Evolutionary conservation across 2,113 vertebrate species (phyloP).

Genomic region (Calyptomena viridis): DNA sequence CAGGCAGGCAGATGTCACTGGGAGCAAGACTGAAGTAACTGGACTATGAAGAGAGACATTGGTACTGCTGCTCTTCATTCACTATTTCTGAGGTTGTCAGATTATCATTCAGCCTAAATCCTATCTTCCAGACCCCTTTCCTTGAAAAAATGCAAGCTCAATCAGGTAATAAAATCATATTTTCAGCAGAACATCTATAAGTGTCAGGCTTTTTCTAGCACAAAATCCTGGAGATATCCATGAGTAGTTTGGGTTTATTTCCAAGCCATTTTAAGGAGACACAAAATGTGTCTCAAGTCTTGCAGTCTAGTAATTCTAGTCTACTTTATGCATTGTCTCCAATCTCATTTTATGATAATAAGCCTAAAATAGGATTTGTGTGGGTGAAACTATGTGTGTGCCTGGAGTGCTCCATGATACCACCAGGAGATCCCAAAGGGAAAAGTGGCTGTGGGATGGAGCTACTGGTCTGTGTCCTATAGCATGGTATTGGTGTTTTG

Average conservation of each 20-base stretch:
- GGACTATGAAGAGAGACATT: background rate
- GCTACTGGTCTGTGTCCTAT: background rate
- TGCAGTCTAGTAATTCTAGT: background rate
- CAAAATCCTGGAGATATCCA: background rate
- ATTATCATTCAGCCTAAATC: background rate
- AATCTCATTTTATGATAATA: background rate
- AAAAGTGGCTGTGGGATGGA: background rate
- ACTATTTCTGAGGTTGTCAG: background rate
- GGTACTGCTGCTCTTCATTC: background rate
- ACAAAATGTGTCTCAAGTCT: fast-evolving
- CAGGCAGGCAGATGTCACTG: background rate
- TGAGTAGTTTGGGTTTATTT: background rate
- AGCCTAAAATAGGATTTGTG: background rate
- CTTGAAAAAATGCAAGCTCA: background rate
- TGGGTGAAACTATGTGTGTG: background rate
- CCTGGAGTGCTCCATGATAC: background rate
- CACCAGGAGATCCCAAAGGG: background rate
- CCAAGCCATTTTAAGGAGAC: background rate
- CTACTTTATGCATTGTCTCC: background rate
- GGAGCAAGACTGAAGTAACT: background rate
- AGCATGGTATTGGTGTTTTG: background rate
- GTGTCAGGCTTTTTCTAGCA: background rate
- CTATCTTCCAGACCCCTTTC: background rate
- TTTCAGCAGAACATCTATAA: background rate
- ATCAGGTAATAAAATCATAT: background rate